Evolutionary conservation across 2,888 invertebrate species (phyloP), one percentile per base, ranked within the genome.

Genomic region (Drosophila trichaetosa): DNA sequence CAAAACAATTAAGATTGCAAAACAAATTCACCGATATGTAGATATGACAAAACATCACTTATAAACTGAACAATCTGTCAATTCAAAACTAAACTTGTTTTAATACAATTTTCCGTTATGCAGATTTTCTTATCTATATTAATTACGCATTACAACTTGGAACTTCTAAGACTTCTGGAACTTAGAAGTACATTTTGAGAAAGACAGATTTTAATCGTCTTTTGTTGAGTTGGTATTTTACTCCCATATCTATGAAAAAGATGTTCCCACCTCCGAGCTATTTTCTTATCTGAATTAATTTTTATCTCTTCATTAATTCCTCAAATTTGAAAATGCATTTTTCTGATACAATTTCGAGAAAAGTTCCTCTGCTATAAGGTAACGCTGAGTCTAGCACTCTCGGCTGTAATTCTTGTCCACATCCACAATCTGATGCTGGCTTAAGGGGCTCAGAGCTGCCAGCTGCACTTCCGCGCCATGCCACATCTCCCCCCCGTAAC

Each of bases 391-490:
- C 48, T 13, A 2, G 16, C 34, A 46, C 11, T 33, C 27, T 6
- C 18, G 51, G 8, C 24, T 24, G 24, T 46, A 24, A 46, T 46
- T 24, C 8, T 18, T 1, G 3, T 7, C 0, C 16, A 16, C 27
- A 8, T n/a, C 18, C 31, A 3, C 29, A 21, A 36, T 49, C n/a
- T 29, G n/a, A 53, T 34, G 24, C 24, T 29, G 31, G 40, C 52
- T 61, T 52, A 42, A 46, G 18, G 24, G 46, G n/a, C 18, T 21
- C 24, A 54, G 24, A 27, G 38, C 51, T 51, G 27, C 64, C 24
- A 29, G 48, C 62, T 75, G 75, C 70, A 70, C 29, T 66, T 52
- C 27, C 36, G 36, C 16, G 16, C 24, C 24, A 46, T 46, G 27
- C 31, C 36, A 46, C 56, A 36, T 56, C 40, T 7, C 36, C 11